Evolutionary conservation across 2,888 invertebrate genomes (phyloP), one percentile per base, ranked within the genome.

Genomic region (Diploptera punctata): DNA sequence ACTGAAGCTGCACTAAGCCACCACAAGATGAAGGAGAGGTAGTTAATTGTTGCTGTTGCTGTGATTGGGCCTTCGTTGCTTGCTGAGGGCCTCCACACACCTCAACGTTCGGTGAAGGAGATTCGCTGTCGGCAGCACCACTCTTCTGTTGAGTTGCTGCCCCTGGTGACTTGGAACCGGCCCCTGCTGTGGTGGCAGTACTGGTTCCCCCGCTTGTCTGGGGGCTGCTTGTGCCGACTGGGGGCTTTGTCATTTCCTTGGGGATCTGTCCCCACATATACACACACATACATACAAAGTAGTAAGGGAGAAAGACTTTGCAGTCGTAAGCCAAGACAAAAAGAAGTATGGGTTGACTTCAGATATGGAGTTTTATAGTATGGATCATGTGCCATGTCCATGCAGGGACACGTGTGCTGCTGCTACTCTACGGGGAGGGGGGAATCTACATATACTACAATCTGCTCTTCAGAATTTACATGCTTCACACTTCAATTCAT

Each of bases 221-320:
- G 80, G 83, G 43, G 75, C 68, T 70, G 77, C 52, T 31, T 76
- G 67, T 49, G 77, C 77, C 60, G 76, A 74, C 68, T 77, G 77
- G 67, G 80, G 84, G 78, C 84, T 84, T 43, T 84, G 85, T 69
- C 84, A 85, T 76, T 83, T 87, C 87, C 86, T 87, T 87, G 84
- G 83, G 84, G 83, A 86, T 86, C 87, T 87, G 87, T 83, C 85
- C 52, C 33, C 67, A 69, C 74, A 76, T 73, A 73, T 71, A 76
- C 68, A 73, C 71, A 67, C 72, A 72, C 67, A 70, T 49, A n/a
- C n/a, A n/a, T n/a, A n/a, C n/a, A n/a, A n/a, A 61, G 62, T 62
- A 52, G 62, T 44, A 38, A 57, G 29, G 44, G 43, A 44, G 54
- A 47, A 47, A 65, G 65, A 24, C 18, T 65, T 26, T 38, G 43